Evolutionary conservation across 1,140 invertebrate genomes (phyloP), one percentile per base, ranked within the genome.

Genomic region (Drosophila ercepeae): DNA sequence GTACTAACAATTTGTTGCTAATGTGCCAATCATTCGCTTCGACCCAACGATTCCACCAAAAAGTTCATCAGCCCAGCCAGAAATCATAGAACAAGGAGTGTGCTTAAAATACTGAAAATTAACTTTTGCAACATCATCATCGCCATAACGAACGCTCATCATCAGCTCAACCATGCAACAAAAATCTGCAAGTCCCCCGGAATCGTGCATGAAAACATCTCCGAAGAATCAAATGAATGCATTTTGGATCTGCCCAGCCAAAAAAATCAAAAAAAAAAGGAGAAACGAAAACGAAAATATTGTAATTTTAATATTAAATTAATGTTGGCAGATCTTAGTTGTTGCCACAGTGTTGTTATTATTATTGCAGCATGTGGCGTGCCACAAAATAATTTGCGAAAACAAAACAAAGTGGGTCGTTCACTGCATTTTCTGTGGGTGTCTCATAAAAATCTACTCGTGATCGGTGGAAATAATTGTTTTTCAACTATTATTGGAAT

Each of bases 1-100:
- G 75, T 79, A 79, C 76, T 70, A 70, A 75, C 76, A 78, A 79
- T 74, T 78, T 78, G 70, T 27, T 69, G 64, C 76, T 79, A 78
- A 79, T 79, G 70, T 76, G 72, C 72, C 74, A 75, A 75, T 78
- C 76, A 75, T 46, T 59, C 64, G 60, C 60, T 63, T 63, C 58
- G 36, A 41, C 34, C 46, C 54, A 6, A 46, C 39, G 16, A 19
- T 9, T 45, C 19, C 55, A 18, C 32, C 57, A 53, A 73, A 73
- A 68, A 73, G 69, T 72, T 72, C 69, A 70, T 29, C 64, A 7
- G 36, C n/a, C 14, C 19, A 11, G 19, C 14, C 19, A 11, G 19
- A 27, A 49, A 8, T 16, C 60, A 29, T 45, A 67, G 54, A 78
- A 77, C 54, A 59, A 52, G 75, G 75, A 78, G 75, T 78, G 75